A percentile compares a stretch with the other conserved stretches of the same genome.
These are phyloP conservation scores for Reticulitermes lucifugus DNA, from an alignment of 2,888 invertebrate genomes.

Conservation along the genomic window DNA sequence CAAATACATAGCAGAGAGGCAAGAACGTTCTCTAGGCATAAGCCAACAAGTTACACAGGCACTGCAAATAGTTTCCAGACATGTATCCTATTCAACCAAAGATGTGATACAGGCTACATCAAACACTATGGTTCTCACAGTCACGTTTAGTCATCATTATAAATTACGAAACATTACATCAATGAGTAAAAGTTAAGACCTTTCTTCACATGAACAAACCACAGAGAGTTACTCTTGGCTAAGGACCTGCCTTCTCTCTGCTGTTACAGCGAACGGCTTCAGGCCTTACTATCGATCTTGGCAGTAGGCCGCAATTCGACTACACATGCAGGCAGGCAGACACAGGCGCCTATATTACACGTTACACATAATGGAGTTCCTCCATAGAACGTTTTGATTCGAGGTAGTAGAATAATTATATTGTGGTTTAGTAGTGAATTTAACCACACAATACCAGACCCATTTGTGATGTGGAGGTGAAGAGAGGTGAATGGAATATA, in stretches of 20 bases:
- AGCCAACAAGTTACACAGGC: too few relatives aligned
- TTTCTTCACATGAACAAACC: too few relatives aligned
- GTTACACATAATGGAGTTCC: slow-evolving; percentile 7
- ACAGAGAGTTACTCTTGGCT: not conserved
- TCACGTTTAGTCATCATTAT: too few relatives aligned
- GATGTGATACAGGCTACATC: too few relatives aligned
- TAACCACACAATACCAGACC: slow-evolving; percentile 27
- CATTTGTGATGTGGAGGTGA: slow-evolving; percentile 21
- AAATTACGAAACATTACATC: too few relatives aligned
- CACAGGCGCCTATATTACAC: not conserved
- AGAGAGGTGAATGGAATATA: not conserved
- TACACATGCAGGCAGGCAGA: not conserved
- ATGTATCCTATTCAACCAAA: too few relatives aligned
- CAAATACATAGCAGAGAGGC: too few relatives aligned
- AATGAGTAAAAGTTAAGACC: too few relatives aligned
- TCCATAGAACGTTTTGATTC: slow-evolving; percentile 27
- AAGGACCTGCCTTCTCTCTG: not conserved
- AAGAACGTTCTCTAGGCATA: too few relatives aligned
- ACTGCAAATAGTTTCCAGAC: too few relatives aligned
- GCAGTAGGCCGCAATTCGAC: not conserved
- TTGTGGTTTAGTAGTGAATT: slow-evolving; percentile 19
- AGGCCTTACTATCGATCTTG: not conserved
- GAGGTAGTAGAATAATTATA: slow-evolving; percentile 29
- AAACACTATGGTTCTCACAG: too few relatives aligned
- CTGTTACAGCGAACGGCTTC: not conserved